phyloP scores from a whole-genome alignment of 2,113 vertebrate genomes.

The Osmerus mordax region DNA sequence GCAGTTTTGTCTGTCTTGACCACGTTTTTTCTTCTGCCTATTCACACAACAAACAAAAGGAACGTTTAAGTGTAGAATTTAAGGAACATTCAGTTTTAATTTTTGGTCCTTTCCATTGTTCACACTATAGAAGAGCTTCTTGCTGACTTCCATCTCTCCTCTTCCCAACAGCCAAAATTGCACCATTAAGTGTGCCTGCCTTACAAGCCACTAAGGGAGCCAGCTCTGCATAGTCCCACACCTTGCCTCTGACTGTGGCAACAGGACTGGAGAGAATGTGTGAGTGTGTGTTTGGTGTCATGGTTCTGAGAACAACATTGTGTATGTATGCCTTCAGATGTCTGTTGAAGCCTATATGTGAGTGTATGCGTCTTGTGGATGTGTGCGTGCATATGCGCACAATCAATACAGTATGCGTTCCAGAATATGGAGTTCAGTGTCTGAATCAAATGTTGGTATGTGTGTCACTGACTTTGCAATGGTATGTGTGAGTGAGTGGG shows the following conservation, averaged over 20 bases:
- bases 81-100: too few relatives aligned
- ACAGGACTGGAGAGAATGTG: slow-evolving; percentile 44
- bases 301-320: background rate
- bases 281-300: slow-evolving; percentile 23
- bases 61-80: too few relatives aligned
- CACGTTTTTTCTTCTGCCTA: too few relatives aligned
- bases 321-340: slow-evolving; percentile 9
- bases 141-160: slow-evolving; percentile 27
- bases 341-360: slow-evolving; percentile 8
- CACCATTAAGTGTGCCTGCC: slow-evolving; percentile 77
- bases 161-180: slow-evolving; percentile 74
- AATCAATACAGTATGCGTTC: slow-evolving; percentile 32
- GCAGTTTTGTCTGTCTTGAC: too few relatives aligned
- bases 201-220: slow-evolving; percentile 69
- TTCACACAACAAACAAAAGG: too few relatives aligned
- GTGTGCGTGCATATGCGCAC: slow-evolving; percentile 15
- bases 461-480: slow-evolving; percentile 17
- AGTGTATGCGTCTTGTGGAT: slow-evolving; percentile 17
- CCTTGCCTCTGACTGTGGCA: slow-evolving; percentile 42
- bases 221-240: slow-evolving; percentile 49
- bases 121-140: background rate
- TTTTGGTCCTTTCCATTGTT: background rate
- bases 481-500: slow-evolving; percentile 38
- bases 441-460: slow-evolving; percentile 22
- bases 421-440: slow-evolving; percentile 13